Evolutionary conservation across 2,797 vertebrate species (phyloP).

Genomic region (Rhynchonycteris naso): DNA sequence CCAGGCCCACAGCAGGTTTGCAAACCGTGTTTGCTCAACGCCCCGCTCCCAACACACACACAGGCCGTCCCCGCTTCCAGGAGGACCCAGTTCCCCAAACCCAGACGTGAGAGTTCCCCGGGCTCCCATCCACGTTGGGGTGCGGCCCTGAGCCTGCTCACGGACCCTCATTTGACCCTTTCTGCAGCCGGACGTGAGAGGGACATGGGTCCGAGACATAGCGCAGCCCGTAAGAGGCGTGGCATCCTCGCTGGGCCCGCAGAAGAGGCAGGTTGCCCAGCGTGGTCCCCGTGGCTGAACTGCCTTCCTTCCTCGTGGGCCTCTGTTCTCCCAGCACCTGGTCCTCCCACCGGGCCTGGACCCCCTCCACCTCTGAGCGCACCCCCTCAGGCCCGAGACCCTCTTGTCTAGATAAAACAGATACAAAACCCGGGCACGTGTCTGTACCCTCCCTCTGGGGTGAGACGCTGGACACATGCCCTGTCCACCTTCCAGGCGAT

Average conservation of each 20-base stretch:
- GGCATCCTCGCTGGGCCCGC: fast-evolving
- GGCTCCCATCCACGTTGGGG: fast-evolving
- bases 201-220: background rate
- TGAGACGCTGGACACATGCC: background rate
- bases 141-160: background rate
- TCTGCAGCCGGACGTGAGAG: background rate
- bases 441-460: no score
- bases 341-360: background rate
- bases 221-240: fast-evolving
- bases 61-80: fast-evolving
- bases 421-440: background rate
- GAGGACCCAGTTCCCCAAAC: background rate
- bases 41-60: background rate
- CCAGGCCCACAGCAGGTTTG: background rate
- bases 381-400: fast-evolving
- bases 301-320: background rate
- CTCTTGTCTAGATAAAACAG: fast-evolving
- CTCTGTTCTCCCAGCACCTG: background rate
- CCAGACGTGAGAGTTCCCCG: fast-evolving
- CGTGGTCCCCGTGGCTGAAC: no score
- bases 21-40: fast-evolving
- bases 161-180: fast-evolving
- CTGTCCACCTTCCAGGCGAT: fast-evolving
- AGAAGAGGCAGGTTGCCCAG: background rate
- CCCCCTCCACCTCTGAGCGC: no score